These are phyloP conservation scores for Pseudomyrmex sp. DNA, from an alignment of 1,140 invertebrate genomes.

Conservation along the genomic window DNA sequence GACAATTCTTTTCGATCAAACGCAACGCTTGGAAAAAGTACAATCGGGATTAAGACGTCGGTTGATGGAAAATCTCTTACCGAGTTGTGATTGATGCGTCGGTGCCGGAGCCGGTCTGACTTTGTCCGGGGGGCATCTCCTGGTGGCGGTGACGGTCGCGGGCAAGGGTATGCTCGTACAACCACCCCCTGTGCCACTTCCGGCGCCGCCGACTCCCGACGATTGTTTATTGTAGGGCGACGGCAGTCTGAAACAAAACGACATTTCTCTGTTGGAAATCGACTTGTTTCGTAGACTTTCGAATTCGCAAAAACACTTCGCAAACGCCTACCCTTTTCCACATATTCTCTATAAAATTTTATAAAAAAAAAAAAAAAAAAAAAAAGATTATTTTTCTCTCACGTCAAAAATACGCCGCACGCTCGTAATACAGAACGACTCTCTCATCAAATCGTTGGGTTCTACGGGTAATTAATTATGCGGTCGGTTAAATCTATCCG, in stretches of 20 bases:
- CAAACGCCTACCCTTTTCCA: too few species aligned
- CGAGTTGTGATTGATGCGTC: slow-evolving; percentile 86
- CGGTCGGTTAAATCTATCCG: neutral
- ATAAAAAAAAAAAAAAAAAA: too few species aligned
- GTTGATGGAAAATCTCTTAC: slow-evolving; percentile 70
- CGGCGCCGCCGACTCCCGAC: slow-evolving; percentile 67
- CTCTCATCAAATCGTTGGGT: neutral
- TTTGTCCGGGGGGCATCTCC: slow-evolving; percentile 91
- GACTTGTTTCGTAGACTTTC: neutral
- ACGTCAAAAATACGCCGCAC: too few species aligned
- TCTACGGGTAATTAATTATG: neutral
- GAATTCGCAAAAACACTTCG: neutral
- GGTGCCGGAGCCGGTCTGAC: slow-evolving; percentile 88
- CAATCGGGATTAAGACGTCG: neutral
- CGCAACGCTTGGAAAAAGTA: slow-evolving; percentile 5
- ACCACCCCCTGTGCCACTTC: slow-evolving; percentile 79
- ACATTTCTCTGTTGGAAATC: slow-evolving; percentile 12
- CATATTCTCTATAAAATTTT: too few species aligned
- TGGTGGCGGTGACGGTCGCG: slow-evolving; percentile 89
- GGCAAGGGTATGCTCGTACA: slow-evolving; percentile 90
- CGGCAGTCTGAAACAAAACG: slow-evolving; percentile 86
- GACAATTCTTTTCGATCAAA: neutral
- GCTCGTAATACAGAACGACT: neutral
- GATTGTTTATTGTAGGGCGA: slow-evolving; percentile 87
- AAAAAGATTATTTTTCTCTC: too few species aligned